A percentile compares a stretch with the other conserved stretches of the same genome.
phyloP scores from a whole-genome alignment of 2,113 vertebrate species.

The Protobothrops flavoviridis region DNA sequence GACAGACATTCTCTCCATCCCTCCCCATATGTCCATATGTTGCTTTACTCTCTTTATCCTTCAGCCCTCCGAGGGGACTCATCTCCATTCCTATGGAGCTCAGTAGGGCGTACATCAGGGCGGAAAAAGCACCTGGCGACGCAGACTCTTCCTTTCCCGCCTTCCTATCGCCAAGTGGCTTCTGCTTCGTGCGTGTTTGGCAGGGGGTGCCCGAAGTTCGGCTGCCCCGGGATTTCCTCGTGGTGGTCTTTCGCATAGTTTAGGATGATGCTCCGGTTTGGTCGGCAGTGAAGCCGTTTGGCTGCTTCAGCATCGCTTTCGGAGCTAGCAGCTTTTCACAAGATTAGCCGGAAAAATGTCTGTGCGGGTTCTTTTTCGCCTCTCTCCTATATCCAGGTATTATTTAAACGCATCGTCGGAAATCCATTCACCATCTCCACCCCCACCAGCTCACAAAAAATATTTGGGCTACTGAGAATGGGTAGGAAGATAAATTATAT shows the following conservation, averaged over 20 bases:
- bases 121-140: not conserved
- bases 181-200: not conserved
- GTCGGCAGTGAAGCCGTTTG: not conserved
- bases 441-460: not conserved
- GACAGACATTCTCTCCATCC: not conserved
- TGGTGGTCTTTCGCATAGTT: not conserved
- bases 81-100: not conserved
- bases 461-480: not conserved
- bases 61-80: not conserved
- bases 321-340: constrained; percentile 2
- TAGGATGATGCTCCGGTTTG: not conserved
- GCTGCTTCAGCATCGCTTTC: constrained; percentile 26
- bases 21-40: not conserved
- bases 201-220: constrained; percentile 40
- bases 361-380: too few relatives aligned
- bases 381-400: not conserved
- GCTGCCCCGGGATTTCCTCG: not conserved
- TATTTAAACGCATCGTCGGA: not conserved
- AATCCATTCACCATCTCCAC: not conserved
- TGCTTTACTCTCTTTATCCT: not conserved
- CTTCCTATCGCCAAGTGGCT: not conserved
- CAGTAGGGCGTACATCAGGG: not conserved
- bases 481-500: constrained; percentile 19
- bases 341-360: too few relatives aligned
- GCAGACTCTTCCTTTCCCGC: not conserved